Conservation (phyloP, 2,797 vertebrate species). For the Cichlasoma orientale region DNA sequence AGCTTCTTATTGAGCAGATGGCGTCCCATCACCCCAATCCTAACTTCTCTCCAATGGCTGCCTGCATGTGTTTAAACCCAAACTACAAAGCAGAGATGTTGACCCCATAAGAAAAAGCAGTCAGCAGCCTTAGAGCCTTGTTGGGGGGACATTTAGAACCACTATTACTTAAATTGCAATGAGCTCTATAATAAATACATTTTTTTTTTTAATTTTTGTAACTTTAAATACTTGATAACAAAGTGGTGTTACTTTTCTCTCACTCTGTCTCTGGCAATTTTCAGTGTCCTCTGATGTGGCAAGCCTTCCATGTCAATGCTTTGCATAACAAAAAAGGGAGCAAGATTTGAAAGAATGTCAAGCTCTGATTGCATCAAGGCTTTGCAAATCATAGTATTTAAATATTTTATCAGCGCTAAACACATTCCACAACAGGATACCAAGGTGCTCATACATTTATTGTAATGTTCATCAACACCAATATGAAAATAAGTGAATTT, state of each 20-base stretch:
- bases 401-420: neutral
- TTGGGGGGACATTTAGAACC: neutral
- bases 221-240: neutral
- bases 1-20: no score
- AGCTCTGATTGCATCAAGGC: neutral
- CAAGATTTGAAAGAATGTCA: neutral
- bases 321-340: neutral
- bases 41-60: no score
- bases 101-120: neutral
- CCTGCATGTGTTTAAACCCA: neutral
- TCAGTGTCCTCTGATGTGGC: no score
- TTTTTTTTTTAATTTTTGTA: neutral
- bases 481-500: neutral
- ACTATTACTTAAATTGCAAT: neutral
- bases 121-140: neutral
- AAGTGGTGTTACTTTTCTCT: neutral
- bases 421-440: neutral
- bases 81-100: neutral
- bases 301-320: neutral
- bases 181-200: neutral
- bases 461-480: neutral
- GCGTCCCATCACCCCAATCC: no score
- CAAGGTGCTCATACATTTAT: neutral
- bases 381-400: constrained; percentile 1
- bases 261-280: neutral